Conservation (phyloP, 2,113 vertebrate species). For the Carassius carassius region DNA sequence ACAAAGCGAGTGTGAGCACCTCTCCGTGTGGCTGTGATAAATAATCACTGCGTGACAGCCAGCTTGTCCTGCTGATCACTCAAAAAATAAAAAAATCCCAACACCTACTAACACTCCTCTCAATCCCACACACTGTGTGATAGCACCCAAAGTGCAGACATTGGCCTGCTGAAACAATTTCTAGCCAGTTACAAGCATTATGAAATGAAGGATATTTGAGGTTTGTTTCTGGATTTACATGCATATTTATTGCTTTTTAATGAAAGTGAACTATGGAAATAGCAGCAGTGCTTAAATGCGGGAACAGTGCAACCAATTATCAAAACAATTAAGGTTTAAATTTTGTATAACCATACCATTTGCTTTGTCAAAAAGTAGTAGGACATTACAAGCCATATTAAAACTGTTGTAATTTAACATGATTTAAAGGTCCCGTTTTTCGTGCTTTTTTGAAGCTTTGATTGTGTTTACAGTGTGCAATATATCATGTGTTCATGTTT, state of each 20-base stretch:
- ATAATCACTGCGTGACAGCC: not conserved
- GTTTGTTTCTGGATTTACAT: not conserved
- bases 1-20: slow-evolving; percentile 6
- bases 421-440: too few relatives aligned
- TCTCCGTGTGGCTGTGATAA: slow-evolving; percentile 26
- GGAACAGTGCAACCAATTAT: not conserved
- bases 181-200: slow-evolving; percentile 18
- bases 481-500: too few relatives aligned
- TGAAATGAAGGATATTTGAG: not conserved
- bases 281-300: not conserved
- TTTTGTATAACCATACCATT: not conserved
- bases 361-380: not conserved
- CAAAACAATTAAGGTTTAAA: not conserved
- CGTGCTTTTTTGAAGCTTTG: too few relatives aligned
- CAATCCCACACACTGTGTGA: slow-evolving; percentile 35
- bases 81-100: slow-evolving; percentile 26
- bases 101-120: slow-evolving; percentile 43
- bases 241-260: not conserved
- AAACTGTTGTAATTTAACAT: too few relatives aligned
- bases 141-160: slow-evolving; percentile 14
- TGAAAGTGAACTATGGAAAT: not conserved
- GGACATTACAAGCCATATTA: too few relatives aligned
- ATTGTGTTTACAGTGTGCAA: too few relatives aligned
- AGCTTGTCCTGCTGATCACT: not conserved
- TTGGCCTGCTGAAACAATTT: slow-evolving; percentile 15